A percentile compares a stretch with the other conserved stretches of the same genome.
Conservation (phyloP, 2,888 invertebrate species). For the Dione vanillae region DNA sequence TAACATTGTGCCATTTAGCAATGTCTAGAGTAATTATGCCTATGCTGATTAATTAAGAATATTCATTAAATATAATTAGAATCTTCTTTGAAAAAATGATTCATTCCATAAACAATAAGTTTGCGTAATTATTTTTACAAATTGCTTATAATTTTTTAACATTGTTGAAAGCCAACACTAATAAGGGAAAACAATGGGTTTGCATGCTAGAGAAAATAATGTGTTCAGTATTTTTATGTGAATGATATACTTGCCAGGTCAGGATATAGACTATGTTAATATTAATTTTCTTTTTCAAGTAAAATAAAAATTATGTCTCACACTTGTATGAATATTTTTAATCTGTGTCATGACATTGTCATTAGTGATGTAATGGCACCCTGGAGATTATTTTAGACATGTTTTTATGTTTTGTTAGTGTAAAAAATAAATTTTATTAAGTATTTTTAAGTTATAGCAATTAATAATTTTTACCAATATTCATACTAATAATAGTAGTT, state of each 20-base stretch:
- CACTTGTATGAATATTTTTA: constrained; percentile 2
- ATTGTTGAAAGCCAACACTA: constrained; percentile 4
- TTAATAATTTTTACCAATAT: neutral
- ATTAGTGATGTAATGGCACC: neutral
- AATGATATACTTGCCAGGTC: constrained; percentile 14
- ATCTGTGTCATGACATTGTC: neutral
- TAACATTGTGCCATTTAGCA: constrained; percentile 22
- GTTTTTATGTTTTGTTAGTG: constrained; percentile 7
- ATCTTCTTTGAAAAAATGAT: constrained; percentile 11
- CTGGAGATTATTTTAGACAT: neutral
- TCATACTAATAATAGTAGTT: neutral
- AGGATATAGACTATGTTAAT: constrained; percentile 9
- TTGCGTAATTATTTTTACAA: constrained; percentile 9
- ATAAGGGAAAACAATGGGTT: neutral
- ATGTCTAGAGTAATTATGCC: constrained; percentile 5
- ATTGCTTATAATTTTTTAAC: neutral
- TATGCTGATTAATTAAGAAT: neutral
- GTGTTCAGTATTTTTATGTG: constrained; percentile 33
- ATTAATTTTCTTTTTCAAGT: neutral
- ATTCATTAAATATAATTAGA: constrained; percentile 14
- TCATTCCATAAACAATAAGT: constrained; percentile 35
- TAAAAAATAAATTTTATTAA: constrained; percentile 14
- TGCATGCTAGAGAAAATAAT: constrained; percentile 34
- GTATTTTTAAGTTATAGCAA: neutral
- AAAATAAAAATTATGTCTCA: neutral